Base-by-base conservation (phyloP, 2,113 vertebrate genomes). In the Mohoua ochrocephala region DNA sequence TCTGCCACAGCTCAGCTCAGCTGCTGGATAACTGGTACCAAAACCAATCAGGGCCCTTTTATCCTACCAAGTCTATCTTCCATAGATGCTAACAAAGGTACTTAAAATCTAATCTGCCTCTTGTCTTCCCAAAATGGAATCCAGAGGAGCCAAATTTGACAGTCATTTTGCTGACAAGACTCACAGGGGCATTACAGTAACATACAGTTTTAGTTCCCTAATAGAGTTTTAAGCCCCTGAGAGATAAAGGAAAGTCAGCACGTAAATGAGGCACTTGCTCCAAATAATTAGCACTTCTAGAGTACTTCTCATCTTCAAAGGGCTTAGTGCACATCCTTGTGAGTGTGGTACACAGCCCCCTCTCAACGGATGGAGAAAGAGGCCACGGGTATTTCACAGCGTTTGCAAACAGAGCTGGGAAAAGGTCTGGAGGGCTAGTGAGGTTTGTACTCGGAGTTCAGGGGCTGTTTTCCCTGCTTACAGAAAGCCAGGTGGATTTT, bases 31-130 rank as follows among this genome's bases (percentile, higher is more conserved):
- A 89, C 68, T 31, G 69, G 42, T 52, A 95, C 88, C 84, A 94
- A 95, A 96, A 78, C 60, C 85, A 75, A 91, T 93, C 78, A 90
- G 60, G 63, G 13, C 41, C 75, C 80, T 94, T 95, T 96, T 78
- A 93, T 91, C 73, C 59, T 73, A 56, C 60, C 42, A 63, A 31
- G 74, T 33, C 52, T 76, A 30, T 42, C 87, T 93, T 82, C 91
- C 47, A 76, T 10, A 74, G 70, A 56, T 74, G 54, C 71, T 93
- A 95, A 93, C 71, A 89, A 84, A 88, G 69, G 87, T 83, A 82
- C 87, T 94, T 92, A 91, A 84, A 95, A 96, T 79, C 91, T 95
- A 84, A 96, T 97, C 83, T 92, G 76, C 61, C 73, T 86, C 86
- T 94, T 64, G 60, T 91, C 91, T 91, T 90, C 94, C 83, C 67